Evolutionary conservation across 1,140 invertebrate species (phyloP), one percentile per base, ranked within the genome.

Genomic region (Diorhabda elongata): DNA sequence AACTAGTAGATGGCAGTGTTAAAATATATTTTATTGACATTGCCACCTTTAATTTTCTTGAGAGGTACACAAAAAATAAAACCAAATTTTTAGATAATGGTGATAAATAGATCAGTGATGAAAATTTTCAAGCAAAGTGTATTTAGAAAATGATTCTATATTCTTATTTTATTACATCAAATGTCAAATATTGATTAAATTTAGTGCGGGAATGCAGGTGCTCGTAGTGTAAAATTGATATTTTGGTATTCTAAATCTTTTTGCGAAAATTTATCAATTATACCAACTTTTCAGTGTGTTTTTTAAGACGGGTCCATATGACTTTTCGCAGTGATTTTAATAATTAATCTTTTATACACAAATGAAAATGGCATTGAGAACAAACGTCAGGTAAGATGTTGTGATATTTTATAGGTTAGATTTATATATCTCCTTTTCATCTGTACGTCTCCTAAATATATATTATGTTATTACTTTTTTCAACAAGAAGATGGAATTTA

Each of bases 301-400:
- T 8, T 52, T 52, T n/a, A 8, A 52, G 47, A 8, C 47, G 47
- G 47, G 47, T 52, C 47, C 47, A 52, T 52, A 52, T 52, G 47
- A 52, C 47, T 52, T 52, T 52, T 52, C 47, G 47, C n/a, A 52
- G 47, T 52, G 47, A n/a, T 52, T 52, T n/a, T 52, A 52, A 52
- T 52, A 52, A 52, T 26, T 26, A 52, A n/a, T 52, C 6, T 8
- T 52, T 52, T 52, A 52, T 2, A 8, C n/a, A 52, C 47, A 8
- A n/a, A n/a, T 8, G 47, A 52, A 52, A 52, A 52, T 52, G 47
- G 4, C 6, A 3, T 8, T 52, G 47, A 8, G 47, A n/a, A 52
- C 47, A 52, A 52, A 52, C 47, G 47, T 52, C 47, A 52, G 47
- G 47, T 52, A 52, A 52, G 47, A 52, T 26, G n/a, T 52, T 52